Conservation (phyloP, 2,113 vertebrate genomes). For the Puntigrus tetrazona region DNA sequence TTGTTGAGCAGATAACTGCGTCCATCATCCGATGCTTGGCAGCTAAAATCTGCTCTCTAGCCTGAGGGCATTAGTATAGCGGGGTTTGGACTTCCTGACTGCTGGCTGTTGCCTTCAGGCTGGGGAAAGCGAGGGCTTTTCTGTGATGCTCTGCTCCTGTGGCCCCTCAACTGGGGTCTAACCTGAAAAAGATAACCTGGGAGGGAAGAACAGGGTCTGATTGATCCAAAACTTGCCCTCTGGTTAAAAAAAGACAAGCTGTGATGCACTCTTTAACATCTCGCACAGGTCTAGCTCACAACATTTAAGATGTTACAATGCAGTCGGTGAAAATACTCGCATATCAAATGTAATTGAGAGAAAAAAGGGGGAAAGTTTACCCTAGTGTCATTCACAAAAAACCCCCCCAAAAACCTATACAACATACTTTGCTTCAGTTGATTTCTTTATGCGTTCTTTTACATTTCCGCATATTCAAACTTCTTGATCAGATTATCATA, state of each 20-base stretch:
- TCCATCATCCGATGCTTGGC: conserved; percentile 27
- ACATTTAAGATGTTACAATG: background rate
- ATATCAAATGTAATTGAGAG: background rate
- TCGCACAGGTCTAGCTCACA: background rate
- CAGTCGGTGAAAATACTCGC: background rate
- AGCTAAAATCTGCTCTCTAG: background rate
- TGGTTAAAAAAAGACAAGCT: background rate
- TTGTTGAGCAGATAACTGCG: conserved; percentile 46
- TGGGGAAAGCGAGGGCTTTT: background rate
- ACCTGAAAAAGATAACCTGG: conserved; percentile 4
- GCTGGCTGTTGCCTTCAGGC: conserved; percentile 27
- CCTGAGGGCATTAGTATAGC: conserved; percentile 4
- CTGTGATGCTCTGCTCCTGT: conserved; percentile 24
- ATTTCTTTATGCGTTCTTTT: no score
- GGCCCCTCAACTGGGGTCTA: background rate
- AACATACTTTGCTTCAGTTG: no score
- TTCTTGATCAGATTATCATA: no score
- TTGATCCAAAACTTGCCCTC: conserved; percentile 5
- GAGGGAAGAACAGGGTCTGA: background rate
- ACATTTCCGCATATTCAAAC: no score
- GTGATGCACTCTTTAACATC: background rate
- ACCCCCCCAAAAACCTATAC: no score
- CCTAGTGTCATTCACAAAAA: no score
- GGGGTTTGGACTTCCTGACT: background rate
- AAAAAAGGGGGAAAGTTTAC: background rate